Base-by-base conservation (phyloP, 2,888 invertebrate species). In the Spatulosminthurus flaviceps region DNA sequence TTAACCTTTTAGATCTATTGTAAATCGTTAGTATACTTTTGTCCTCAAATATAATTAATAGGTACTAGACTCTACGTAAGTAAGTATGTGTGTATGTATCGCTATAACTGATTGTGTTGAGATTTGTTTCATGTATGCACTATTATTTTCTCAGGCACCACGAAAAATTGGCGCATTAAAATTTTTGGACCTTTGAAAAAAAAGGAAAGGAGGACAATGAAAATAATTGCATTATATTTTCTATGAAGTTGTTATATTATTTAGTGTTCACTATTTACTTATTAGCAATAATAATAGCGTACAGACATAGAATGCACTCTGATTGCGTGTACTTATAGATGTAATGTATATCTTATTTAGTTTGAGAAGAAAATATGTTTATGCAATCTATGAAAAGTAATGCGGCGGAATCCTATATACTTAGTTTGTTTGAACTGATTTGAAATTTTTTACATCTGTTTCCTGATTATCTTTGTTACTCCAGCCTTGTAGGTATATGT, bases 201-300 rank as follows among this genome's bases (percentile, higher is more conserved):
- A 26, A 64, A 64, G 24, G 64, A 24, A 64, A 64, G 64, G 24
- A 64, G 64, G 26, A 24, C 64, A 64, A 24, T 22, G 2, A 64
- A 24, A 64, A 13, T n/a, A 4, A 21, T 64, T 64, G 64, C 60
- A 16, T 64, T 22, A 22, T 64, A 24, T 64, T 26, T 64, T 64
- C 51, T 51, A 34, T 34, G 34, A 19, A 51, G 51, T 4, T 51
- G 16, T 19, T 19, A n/a, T n/a, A n/a, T n/a, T n/a, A n/a, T n/a
- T n/a, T n/a, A n/a, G n/a, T n/a, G n/a, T n/a, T n/a, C n/a, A n/a
- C n/a, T n/a, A n/a, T n/a, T n/a, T n/a, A n/a, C n/a, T n/a, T n/a
- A n/a, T n/a, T n/a, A n/a, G n/a, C n/a, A n/a, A n/a, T n/a, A n/a
- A n/a, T n/a, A n/a, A n/a, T n/a, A n/a, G n/a, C n/a, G n/a, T n/a